Evolutionary conservation across 2,888 invertebrate species (phyloP), one percentile per base, ranked within the genome.

Genomic region (Melieria omissa): DNA sequence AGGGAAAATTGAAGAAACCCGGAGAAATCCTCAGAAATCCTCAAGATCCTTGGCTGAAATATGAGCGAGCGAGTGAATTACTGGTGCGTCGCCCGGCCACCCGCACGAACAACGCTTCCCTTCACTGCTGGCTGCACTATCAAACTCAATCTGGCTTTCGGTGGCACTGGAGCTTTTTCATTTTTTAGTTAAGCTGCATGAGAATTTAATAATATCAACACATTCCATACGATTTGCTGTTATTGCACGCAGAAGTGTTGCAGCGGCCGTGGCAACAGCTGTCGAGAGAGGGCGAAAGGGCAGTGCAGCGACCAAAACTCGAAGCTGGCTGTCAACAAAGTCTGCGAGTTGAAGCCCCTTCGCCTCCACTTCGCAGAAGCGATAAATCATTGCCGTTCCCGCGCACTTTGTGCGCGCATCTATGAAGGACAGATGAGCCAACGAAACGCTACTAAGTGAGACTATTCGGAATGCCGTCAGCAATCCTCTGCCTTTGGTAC

Each of bases 181-280:
- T 29, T 5, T 49, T 63, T n/a, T 16, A 46, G 65, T 69, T 81
- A 78, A 81, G 81, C 77, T 80, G 77, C 80, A 80, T 82, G 78
- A 79, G 81, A 81, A 82, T 81, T 81, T 81, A 80, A 82, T 82
- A 70, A 63, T 63, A 63, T 70, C 63, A 70, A 70, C 69, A 70
- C 69, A 70, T 70, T 57, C 63, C 55, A 46, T 45, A 29, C 68
- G 61, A 62, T 68, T 54, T 62, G 61, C 49, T 61, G 52, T 45
- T 44, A 61, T 29, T 29, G 29, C 29, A 29, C 29, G 29, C 29
- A 29, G 29, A 29, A 29, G 29, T 61, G 44, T 52, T 14, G 44
- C 45, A 49, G 54, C 41, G 6, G 41, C 14, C n/a, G 8, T 41
- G 41, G 47, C n/a, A 29, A n/a, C 29, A 44, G 5, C 42, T 12